Conservation (phyloP, 1,140 invertebrate species). For the Procambarus virginalis region DNA sequence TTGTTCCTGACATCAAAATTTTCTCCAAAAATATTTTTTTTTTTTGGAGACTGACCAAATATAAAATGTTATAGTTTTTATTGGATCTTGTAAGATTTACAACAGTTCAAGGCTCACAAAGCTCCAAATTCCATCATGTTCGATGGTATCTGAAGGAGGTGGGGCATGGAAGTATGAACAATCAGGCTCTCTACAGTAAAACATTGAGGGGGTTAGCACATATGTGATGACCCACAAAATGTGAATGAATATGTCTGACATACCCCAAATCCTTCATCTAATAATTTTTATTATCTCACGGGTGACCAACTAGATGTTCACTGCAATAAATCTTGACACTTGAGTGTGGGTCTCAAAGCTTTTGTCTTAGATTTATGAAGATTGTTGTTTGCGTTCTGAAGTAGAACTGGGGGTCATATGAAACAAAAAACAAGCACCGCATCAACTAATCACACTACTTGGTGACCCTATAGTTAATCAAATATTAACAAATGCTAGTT, state of each 20-base stretch:
- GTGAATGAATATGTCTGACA: slow-evolving; percentile 4
- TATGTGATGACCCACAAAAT: not conserved
- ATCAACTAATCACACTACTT: slow-evolving; percentile 31
- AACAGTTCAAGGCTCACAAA: slow-evolving; percentile 15
- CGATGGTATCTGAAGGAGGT: slow-evolving; percentile 49
- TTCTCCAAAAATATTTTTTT: slow-evolving; percentile 5
- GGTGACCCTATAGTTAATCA: slow-evolving; percentile 36
- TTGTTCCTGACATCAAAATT: slow-evolving; percentile 10
- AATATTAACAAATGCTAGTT: slow-evolving; percentile 8
- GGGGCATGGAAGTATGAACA: slow-evolving; percentile 26
- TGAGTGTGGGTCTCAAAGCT: slow-evolving; percentile 32
- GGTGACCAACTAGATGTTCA: slow-evolving; percentile 57
- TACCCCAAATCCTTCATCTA: slow-evolving; percentile 45
- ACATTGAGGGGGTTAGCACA: not conserved
- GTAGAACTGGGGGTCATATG: slow-evolving; percentile 30
- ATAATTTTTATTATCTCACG: slow-evolving; percentile 33
- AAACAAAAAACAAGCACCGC: slow-evolving; percentile 30
- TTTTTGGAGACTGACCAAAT: slow-evolving; percentile 36
- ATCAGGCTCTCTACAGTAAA: not conserved
- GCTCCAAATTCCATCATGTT: slow-evolving; percentile 21
- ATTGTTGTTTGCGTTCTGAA: slow-evolving; percentile 54
- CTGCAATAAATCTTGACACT: not conserved
- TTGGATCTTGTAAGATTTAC: slow-evolving; percentile 22
- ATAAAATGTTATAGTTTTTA: slow-evolving; percentile 19
- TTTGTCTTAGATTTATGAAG: slow-evolving; percentile 19